Evolutionary conservation across 2,888 invertebrate species (phyloP).

Genomic region (Phania funesta): DNA sequence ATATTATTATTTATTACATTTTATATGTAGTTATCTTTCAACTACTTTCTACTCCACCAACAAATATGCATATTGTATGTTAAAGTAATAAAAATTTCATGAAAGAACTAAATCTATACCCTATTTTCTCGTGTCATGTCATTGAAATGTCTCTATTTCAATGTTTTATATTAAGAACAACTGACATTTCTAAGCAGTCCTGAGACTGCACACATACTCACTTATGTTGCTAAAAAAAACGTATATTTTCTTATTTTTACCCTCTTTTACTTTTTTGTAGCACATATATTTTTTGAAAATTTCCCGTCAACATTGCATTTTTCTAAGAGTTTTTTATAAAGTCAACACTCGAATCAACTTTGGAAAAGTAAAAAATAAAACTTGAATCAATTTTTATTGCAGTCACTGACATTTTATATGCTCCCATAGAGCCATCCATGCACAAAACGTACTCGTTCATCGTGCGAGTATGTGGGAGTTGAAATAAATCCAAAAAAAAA

Average conservation of each 20-base stretch:
- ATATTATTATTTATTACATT: neutral
- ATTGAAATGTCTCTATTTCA: constrained; percentile 57
- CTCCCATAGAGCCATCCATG: constrained; percentile 39
- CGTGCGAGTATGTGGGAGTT: constrained; percentile 13
- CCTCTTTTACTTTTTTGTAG: constrained; percentile 15
- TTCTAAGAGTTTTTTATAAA: constrained; percentile 45
- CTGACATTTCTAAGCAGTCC: constrained; percentile 44
- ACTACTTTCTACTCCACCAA: too few species aligned
- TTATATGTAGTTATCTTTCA: neutral
- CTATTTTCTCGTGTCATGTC: constrained; percentile 13
- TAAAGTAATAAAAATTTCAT: neutral
- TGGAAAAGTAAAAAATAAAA: constrained; percentile 25
- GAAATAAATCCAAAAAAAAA: too few species aligned
- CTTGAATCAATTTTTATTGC: constrained; percentile 64
- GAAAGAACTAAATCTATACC: neutral
- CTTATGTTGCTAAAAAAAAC: too few species aligned
- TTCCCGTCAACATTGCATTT: constrained; percentile 29
- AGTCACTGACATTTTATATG: constrained; percentile 63
- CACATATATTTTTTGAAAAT: constrained; percentile 15
- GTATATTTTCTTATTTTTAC: too few species aligned
- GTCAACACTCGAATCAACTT: constrained; percentile 54
- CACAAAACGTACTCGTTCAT: neutral
- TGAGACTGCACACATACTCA: neutral
- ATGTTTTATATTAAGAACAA: constrained; percentile 47
- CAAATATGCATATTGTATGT: neutral